A percentile compares a stretch with the other conserved stretches of the same genome.
Evolutionary conservation across 2,113 vertebrate genomes (phyloP).

Genomic region (Mus pahari): DNA sequence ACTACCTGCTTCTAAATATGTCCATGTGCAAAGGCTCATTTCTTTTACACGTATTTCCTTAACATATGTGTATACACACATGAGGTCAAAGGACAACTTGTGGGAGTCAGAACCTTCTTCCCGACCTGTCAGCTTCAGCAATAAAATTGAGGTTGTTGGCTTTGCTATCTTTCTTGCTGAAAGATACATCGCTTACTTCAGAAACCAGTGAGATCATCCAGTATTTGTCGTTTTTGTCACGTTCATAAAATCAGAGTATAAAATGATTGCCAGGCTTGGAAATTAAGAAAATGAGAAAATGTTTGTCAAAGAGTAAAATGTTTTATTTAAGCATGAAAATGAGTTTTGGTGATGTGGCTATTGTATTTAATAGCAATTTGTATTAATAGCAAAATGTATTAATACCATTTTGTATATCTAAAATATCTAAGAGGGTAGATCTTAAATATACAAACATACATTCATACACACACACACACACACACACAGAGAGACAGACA

Average conservation of each 20-base stretch:
- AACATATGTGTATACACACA: neutral
- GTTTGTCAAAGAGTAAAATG: neutral
- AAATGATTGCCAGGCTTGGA: fast-evolving
- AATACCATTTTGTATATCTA: neutral
- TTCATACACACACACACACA: neutral
- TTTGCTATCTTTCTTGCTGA: neutral
- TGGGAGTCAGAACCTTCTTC: too few species aligned
- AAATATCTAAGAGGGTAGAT: neutral
- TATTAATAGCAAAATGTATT: neutral
- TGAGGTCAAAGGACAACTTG: neutral
- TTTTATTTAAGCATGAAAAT: neutral
- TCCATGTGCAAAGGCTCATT: neutral
- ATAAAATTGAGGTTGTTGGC: neutral
- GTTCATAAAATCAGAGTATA: neutral
- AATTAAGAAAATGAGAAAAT: neutral
- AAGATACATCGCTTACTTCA: neutral
- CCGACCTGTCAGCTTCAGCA: neutral
- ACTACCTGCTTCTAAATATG: neutral
- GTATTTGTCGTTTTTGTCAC: neutral
- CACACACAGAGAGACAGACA: neutral
- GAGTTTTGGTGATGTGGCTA: neutral
- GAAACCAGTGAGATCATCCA: neutral
- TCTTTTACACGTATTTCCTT: neutral
- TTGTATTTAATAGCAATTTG: neutral
- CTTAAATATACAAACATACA: neutral